A percentile compares a stretch with the other conserved stretches of the same genome.
Evolutionary conservation across 2,113 vertebrate genomes (phyloP).

Genomic region (Siphamia tubifer): DNA sequence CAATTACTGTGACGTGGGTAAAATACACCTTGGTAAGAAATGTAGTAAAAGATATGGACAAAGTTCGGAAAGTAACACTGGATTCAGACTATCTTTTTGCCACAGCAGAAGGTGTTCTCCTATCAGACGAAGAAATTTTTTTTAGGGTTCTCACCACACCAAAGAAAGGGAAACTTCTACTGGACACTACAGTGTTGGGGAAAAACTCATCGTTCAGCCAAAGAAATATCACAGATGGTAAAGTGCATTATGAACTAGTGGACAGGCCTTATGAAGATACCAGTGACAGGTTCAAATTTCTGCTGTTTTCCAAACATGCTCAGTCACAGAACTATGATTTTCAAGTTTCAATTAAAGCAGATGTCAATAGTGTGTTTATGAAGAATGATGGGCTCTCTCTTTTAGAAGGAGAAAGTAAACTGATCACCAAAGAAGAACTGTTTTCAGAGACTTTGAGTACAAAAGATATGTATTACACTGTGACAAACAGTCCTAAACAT

Average conservation of each 20-base stretch:
- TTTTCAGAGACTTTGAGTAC: constrained; percentile 84
- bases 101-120: constrained; percentile 61
- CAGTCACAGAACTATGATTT: constrained; percentile 84
- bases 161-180: constrained; percentile 83
- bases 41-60: constrained; percentile 79
- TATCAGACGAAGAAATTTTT: constrained; percentile 79
- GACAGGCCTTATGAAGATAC: constrained; percentile 76
- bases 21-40: constrained; percentile 80
- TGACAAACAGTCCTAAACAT: constrained; percentile 81
- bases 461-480: constrained; percentile 81
- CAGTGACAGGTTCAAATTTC: constrained; percentile 84
- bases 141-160: constrained; percentile 84
- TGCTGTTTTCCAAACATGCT: constrained; percentile 84
- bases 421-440: constrained; percentile 84
- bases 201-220: constrained; percentile 86
- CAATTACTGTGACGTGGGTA: constrained; percentile 84
- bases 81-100: constrained; percentile 81
- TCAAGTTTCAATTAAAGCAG: constrained; percentile 83
- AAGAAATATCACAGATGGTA: constrained; percentile 77
- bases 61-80: constrained; percentile 79
- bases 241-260: constrained; percentile 83
- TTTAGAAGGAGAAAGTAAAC: constrained; percentile 86
- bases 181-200: constrained; percentile 76
- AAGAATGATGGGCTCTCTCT: constrained; percentile 84
- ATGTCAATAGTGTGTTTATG: constrained; percentile 79